Conservation (phyloP, 2,888 invertebrate genomes). For the Amaurobius ferox region DNA sequence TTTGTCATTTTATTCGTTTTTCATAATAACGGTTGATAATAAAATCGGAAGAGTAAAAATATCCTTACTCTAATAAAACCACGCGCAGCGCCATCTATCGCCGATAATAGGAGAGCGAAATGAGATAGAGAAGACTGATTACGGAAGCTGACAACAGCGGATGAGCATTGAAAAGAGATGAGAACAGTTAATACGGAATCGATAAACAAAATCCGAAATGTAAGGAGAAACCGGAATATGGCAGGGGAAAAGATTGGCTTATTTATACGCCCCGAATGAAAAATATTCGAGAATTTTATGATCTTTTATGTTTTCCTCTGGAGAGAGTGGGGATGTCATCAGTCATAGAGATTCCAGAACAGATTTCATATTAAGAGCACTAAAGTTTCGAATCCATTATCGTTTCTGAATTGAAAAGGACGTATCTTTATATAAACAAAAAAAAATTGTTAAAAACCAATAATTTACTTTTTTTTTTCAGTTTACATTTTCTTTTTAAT, state of each 20-base stretch:
- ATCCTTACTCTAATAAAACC: background rate
- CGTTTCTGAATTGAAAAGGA: too few relatives aligned
- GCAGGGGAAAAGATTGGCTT: background rate
- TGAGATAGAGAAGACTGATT: background rate
- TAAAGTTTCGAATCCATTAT: background rate
- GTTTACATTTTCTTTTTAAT: too few relatives aligned
- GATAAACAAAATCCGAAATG: constrained; percentile 1
- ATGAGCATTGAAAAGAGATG: background rate
- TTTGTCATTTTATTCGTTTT: too few relatives aligned
- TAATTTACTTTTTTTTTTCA: too few relatives aligned
- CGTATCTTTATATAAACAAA: too few relatives aligned
- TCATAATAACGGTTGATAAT: background rate
- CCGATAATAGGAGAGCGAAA: background rate
- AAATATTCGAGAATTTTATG: background rate
- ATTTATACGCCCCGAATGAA: background rate
- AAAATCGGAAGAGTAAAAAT: background rate
- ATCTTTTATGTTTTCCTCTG: background rate
- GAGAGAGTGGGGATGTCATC: background rate
- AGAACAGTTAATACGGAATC: background rate
- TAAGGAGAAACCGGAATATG: background rate
- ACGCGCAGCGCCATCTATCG: constrained; percentile 12
- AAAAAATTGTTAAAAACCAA: too few relatives aligned
- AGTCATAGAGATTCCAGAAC: background rate
- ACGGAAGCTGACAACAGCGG: background rate
- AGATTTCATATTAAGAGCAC: background rate